Conservation (phyloP, 2,113 vertebrate species). For the Chamaea fasciata region DNA sequence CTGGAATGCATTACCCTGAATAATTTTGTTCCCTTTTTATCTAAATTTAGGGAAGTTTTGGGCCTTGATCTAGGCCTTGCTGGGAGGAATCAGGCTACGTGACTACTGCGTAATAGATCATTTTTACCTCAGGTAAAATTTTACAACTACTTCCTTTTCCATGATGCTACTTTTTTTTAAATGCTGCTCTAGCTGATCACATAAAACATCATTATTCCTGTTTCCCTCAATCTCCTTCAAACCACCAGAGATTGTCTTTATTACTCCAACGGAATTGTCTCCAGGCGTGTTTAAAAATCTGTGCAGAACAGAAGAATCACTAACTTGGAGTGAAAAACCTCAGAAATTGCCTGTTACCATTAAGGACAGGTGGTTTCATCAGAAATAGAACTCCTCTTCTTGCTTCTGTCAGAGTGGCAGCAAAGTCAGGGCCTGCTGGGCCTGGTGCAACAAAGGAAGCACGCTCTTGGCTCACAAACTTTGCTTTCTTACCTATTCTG, state of each 20-base stretch:
- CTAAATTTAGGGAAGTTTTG: neutral
- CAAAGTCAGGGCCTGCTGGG: neutral
- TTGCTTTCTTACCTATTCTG: neutral
- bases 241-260: neutral
- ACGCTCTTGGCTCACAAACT: neutral
- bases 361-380: neutral
- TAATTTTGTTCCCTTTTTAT: neutral
- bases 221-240: neutral
- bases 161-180: neutral
- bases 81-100: neutral
- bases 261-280: neutral
- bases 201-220: neutral
- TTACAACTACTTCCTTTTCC: neutral
- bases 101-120: neutral
- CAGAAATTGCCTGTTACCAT: neutral
- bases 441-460: neutral
- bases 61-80: neutral
- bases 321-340: neutral
- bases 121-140: neutral
- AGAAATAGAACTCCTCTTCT: neutral
- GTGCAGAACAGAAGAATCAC: neutral
- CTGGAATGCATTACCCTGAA: neutral
- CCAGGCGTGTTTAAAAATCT: neutral
- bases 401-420: neutral
- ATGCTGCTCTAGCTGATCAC: neutral